Percentiles rank a stretch among this genome's conserved stretches.
Conservation (phyloP, 2,888 invertebrate species). For the Ligdia adustata region DNA sequence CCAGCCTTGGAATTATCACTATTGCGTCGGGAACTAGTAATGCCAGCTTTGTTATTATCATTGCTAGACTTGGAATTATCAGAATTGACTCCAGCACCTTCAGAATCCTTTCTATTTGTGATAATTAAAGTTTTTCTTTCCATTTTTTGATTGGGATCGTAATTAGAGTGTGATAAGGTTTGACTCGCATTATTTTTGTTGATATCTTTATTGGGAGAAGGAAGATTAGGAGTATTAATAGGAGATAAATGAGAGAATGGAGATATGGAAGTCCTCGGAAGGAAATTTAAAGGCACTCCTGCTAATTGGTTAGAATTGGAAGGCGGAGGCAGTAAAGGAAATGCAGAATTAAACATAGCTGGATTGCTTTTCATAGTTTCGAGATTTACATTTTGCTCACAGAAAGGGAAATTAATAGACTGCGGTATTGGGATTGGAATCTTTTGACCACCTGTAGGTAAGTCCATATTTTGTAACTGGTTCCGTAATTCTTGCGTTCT, state of each 20-base stretch:
- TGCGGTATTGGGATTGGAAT: too few relatives aligned
- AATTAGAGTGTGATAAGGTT: not conserved
- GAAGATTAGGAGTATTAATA: not conserved
- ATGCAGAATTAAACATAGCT: not conserved
- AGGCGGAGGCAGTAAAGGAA: not conserved
- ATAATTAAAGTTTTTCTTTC: not conserved
- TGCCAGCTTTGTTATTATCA: not conserved
- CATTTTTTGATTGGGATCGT: not conserved
- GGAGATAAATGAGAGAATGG: not conserved
- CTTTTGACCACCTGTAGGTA: too few relatives aligned
- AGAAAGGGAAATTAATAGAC: too few relatives aligned
- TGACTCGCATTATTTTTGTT: not conserved
- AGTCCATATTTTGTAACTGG: too few relatives aligned
- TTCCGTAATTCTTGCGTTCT: too few relatives aligned
- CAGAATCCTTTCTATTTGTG: not conserved
- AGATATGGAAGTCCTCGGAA: not conserved
- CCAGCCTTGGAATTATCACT: constrained; percentile 1
- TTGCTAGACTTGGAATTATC: too few relatives aligned
- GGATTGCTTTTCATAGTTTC: constrained; percentile 1
- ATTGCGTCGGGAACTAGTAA: not conserved
- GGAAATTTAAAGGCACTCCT: not conserved
- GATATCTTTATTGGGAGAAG: not conserved
- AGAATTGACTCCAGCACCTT: not conserved
- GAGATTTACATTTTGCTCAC: too few relatives aligned
- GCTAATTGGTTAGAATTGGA: not conserved